Base-by-base conservation (phyloP, 37 sponge, comb jelly and placozoan species). In the Chondrilla cf. caribensis region DNA sequence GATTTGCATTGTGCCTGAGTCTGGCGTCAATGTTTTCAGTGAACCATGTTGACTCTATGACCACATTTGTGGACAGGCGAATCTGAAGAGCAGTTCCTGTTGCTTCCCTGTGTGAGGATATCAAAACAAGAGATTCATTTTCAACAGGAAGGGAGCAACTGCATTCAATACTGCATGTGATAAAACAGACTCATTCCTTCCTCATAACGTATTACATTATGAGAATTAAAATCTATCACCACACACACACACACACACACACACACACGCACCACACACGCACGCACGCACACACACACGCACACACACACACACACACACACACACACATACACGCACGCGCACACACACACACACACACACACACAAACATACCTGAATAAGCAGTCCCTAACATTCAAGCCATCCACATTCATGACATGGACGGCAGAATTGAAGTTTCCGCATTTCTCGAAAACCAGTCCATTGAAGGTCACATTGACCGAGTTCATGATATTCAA, bases 381-480 rank as follows among this genome's bases (percentile, higher is more conserved):
- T 47, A 65, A 75, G 51, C 89, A 92, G 3, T 80, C 76, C 2
- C 60, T 35, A 39, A 92, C 79, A 3, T 19, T 0, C n/a, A 92
- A 58, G 38, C 77, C 80, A 2, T 80, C 38, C 11, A 71, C 66
- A 22, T 35, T 6, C 1, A 0, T 58, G 22, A 88, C 36, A 84
- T 88, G 88, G 21, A 92, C 84, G 38, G 88, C 88, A 5, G 93
- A 43, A 18, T 88, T 79, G 21, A 38, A 26, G 19, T 82, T 80
- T 3, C 93, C 93, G 75, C 93, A 92, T 26, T 47, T 19, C 54
- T 86, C 89, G 78, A 92, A 92, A 6, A 47, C 54, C 0, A 92
- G 28, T 22, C 89, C 89, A 0, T 25, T 1, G 57, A 92, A 88
- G 5, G 58, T 38, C 3, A 88, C 54, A 3, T 62, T 70, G 0